These are phyloP conservation scores for Pristionchus fissidentatus DNA, from an alignment of 2,888 invertebrate genomes.

Conservation along the genomic window DNA sequence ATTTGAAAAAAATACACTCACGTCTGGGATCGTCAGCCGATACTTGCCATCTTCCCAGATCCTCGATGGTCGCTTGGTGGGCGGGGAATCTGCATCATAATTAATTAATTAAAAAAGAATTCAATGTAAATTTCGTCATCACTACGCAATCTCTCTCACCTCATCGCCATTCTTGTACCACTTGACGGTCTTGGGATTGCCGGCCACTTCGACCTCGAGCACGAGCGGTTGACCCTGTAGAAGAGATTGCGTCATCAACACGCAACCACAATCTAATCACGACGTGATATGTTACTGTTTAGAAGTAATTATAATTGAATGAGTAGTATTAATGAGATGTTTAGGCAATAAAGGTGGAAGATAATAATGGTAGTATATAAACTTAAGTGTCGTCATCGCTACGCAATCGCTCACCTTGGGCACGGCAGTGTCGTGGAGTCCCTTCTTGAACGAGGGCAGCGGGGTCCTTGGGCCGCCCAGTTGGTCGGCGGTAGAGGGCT, in stretches of 20 bases:
- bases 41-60: constrained; percentile 71
- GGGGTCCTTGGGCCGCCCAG: constrained; percentile 39
- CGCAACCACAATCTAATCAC: not conserved
- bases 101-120: no score
- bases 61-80: constrained; percentile 57
- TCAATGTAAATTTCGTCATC: constrained; percentile 38
- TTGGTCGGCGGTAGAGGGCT: constrained; percentile 4
- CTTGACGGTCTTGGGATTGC: constrained; percentile 84
- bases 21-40: constrained; percentile 69
- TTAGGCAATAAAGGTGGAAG: not conserved
- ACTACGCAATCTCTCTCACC: constrained; percentile 47
- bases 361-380: constrained; percentile 55
- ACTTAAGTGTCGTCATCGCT: constrained; percentile 54
- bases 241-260: not conserved
- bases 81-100: not conserved
- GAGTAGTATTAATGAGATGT: no score
- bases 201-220: constrained; percentile 71
- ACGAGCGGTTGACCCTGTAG: constrained; percentile 55
- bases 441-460: constrained; percentile 66
- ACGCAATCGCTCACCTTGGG: no score
- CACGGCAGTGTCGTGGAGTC: constrained; percentile 74
- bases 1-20: constrained; percentile 42
- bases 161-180: constrained; percentile 81
- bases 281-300: no score
- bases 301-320: no score